Evolutionary conservation across 1,140 invertebrate species (phyloP), one percentile per base, ranked within the genome.

Genomic region (Idris sp.): DNA sequence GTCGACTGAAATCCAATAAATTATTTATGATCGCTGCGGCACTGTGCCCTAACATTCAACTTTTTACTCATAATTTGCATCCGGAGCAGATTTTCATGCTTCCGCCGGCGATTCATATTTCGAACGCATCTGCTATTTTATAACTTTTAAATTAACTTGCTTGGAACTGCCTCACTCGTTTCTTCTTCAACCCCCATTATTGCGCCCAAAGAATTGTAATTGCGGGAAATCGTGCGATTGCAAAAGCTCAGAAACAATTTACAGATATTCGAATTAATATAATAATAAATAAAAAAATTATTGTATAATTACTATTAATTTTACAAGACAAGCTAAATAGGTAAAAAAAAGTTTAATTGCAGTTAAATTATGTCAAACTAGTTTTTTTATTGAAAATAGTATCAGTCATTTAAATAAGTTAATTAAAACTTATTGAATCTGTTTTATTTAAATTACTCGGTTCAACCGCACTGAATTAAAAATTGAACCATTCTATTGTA

Each of bases 1-100:
- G 51, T 36, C 65, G 71, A 73, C 59, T 58, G 54, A 69, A 79
- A 75, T 79, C 65, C 73, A 59, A 81, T 82, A 76, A 81, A 81
- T 82, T 79, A 81, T 79, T 81, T 78, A 82, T 73, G 71, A 76
- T 69, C 61, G 58, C 41, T 43, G 59, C 46, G 33, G 59, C 41
- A 51, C 73, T 65, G 67, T 54, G 48, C 48, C 25, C 30, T 76
- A 76, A 73, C 59, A 65, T 76, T 74, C 56, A 72, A 75, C 72
- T 73, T 78, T 78, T 68, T 41, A 62, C 64, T 77, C 68, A 77
- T 73, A 77, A 77, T 77, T 73, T 77, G 69, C 64, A 65, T 73
- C 64, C 49, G 68, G 56, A 73, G 43, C 68, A 77, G 74, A 73
- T 69, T 73, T 69, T 46, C 46, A 16, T 59, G 58, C 74, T 62